A percentile compares a stretch with the other conserved stretches of the same genome.
phyloP scores from a whole-genome alignment of 1,140 invertebrate species.

The Trissolcus basalis region DNA sequence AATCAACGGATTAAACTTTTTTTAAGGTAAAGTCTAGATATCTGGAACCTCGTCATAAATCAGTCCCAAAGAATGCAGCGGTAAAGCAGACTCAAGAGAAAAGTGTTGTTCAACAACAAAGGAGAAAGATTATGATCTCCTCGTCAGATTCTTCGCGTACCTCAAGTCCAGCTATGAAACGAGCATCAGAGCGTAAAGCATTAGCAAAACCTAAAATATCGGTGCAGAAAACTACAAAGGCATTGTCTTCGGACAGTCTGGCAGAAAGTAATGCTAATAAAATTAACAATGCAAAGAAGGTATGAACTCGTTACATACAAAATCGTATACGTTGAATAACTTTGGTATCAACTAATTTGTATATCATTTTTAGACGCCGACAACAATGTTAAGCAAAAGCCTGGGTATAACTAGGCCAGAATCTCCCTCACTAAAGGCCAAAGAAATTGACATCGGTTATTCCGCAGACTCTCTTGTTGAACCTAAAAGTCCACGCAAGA shows the following conservation, averaged over 20 bases:
- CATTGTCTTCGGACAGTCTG: constrained; percentile 77
- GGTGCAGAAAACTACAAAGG: constrained; percentile 71
- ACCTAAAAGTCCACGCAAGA: constrained; percentile 67
- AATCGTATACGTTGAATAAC: too few species aligned
- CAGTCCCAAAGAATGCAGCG: constrained; percentile 62
- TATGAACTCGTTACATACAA: constrained; percentile 3
- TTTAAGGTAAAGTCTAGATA: constrained; percentile 77
- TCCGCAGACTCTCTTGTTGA: constrained; percentile 77
- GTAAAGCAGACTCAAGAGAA: constrained; percentile 64
- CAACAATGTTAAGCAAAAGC: constrained; percentile 66
- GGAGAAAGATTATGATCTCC: constrained; percentile 75
- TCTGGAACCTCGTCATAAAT: constrained; percentile 75
- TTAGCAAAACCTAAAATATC: constrained; percentile 71
- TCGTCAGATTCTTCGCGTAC: constrained; percentile 81
- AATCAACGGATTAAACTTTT: background rate
- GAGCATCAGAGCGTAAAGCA: constrained; percentile 71
- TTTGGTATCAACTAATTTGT: too few species aligned
- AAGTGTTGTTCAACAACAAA: constrained; percentile 61
- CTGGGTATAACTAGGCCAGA: constrained; percentile 74
- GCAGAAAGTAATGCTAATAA: constrained; percentile 68
- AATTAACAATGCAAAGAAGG: constrained; percentile 59
- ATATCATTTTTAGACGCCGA: constrained; percentile 35
- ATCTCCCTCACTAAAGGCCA: constrained; percentile 70
- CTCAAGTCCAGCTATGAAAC: constrained; percentile 81
- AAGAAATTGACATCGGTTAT: constrained; percentile 72